Evolutionary conservation across 2,888 invertebrate genomes (phyloP).

Genomic region (Drosophila recens): DNA sequence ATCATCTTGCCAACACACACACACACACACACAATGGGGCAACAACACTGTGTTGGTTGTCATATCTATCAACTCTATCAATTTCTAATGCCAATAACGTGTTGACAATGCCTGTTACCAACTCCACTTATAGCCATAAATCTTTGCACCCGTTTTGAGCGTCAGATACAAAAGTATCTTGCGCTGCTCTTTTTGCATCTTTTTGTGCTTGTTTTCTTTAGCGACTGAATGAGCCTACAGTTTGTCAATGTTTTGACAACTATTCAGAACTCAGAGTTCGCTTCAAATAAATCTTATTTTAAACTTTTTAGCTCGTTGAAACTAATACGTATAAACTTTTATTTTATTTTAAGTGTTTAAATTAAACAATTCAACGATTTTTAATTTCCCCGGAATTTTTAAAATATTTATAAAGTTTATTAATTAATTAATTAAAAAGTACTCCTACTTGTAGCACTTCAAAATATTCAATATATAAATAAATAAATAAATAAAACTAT

Average conservation of each 20-base stretch:
- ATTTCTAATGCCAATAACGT: slow-evolving; percentile 57
- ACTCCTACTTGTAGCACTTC: too few relatives aligned
- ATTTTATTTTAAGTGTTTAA: too few relatives aligned
- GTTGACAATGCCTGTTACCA: slow-evolving; percentile 53
- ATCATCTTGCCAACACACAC: slow-evolving; percentile 23
- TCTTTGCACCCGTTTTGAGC: slow-evolving; percentile 59
- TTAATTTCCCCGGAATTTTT: too few relatives aligned
- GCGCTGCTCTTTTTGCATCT: slow-evolving; percentile 22
- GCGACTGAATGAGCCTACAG: slow-evolving; percentile 10
- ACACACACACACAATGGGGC: slow-evolving; percentile 33
- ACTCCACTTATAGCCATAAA: slow-evolving; percentile 73
- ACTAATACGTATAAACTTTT: too few relatives aligned
- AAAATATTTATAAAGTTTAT: too few relatives aligned
- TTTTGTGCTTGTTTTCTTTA: not conserved
- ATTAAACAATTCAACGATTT: too few relatives aligned
- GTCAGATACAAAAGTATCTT: slow-evolving; percentile 29
- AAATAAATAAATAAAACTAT: too few relatives aligned
- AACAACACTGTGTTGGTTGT: slow-evolving; percentile 21
- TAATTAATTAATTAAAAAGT: too few relatives aligned
- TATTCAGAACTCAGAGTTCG: slow-evolving; percentile 30
- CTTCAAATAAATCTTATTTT: too few relatives aligned
- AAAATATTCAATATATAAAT: too few relatives aligned
- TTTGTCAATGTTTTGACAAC: slow-evolving; percentile 20
- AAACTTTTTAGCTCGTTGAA: too few relatives aligned
- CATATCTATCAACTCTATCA: slow-evolving; percentile 50